Evolutionary conservation across 2,888 invertebrate genomes (phyloP), one percentile per base, ranked within the genome.

Genomic region (Drosophila algonquin): DNA sequence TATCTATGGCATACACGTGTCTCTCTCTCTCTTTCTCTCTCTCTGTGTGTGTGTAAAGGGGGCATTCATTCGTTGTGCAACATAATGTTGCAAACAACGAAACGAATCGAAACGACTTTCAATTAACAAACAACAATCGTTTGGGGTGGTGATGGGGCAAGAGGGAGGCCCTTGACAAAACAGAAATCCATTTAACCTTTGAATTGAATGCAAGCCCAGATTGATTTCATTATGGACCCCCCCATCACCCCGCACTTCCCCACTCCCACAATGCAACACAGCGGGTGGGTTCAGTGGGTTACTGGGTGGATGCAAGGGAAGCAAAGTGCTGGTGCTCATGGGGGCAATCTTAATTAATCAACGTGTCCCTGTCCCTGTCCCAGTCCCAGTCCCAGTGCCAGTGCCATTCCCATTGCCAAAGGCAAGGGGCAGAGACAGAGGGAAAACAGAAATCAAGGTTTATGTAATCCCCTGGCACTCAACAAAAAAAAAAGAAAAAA

Each of bases 51-150:
- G 35, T 48, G 60, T 53, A 3, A 5, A 35, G 1, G 12, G 35
- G 35, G 30, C 16, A 45, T 8, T 59, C 61, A 45, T 10, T 56
- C 61, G 82, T 82, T 84, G 85, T 82, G 81, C 87, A 82, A 82
- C 82, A 84, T 70, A 76, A 83, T 84, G 81, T 79, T 67, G 74
- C 68, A 75, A 52, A 40, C 48, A 53, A 12, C 40, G n/a, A 21
- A 65, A 75, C 68, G 62, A 69, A 73, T 75, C 68, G 57, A 69
- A 73, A 56, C 45, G 78, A 75, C 81, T 87, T 83, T 81, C 80
- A 85, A 87, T 87, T 82, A 81, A 63, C 73, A 82, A 68, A 75
- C 68, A 86, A 82, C 81, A 86, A 75, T 80, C 76, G 74, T 69
- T 80, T 74, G 14, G 6, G 14, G 6, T 7, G 40, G 40, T 2